These are phyloP conservation scores for Drosophila nr. perissopoda DNA, from an alignment of 2,888 invertebrate genomes.

Conservation along the genomic window DNA sequence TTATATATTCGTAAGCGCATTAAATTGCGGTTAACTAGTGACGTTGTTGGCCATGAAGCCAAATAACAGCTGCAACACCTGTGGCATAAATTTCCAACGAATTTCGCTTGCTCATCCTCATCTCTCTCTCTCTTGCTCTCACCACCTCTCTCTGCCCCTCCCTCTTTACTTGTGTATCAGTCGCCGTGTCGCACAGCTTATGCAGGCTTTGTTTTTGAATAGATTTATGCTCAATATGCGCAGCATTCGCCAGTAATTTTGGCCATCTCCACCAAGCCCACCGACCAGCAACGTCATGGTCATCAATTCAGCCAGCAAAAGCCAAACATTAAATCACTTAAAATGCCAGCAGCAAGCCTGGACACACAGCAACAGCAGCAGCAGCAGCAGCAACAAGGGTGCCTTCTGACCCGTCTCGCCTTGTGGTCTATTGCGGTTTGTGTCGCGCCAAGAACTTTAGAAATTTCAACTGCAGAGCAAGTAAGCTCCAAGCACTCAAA, in stretches of 20 bases:
- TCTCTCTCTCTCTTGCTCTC: not conserved
- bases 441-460: slow-evolving; percentile 56
- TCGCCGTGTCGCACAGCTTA: slow-evolving; percentile 18
- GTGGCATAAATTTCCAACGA: slow-evolving; percentile 65
- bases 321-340: slow-evolving; percentile 80
- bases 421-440: slow-evolving; percentile 37
- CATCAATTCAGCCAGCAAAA: slow-evolving; percentile 65
- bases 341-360: slow-evolving; percentile 73
- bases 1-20: slow-evolving; percentile 48
- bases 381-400: slow-evolving; percentile 10
- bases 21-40: slow-evolving; percentile 61
- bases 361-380: slow-evolving; percentile 57
- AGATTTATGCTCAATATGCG: slow-evolving; percentile 77
- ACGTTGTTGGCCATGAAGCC: slow-evolving; percentile 14
- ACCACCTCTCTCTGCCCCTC: not conserved
- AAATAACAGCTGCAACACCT: slow-evolving; percentile 56
- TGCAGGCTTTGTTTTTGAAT: slow-evolving; percentile 50
- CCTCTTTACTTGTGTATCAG: not conserved
- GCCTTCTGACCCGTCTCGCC: slow-evolving; percentile 30
- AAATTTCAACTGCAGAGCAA: slow-evolving; percentile 39
- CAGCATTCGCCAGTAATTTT: slow-evolving; percentile 65
- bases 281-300: slow-evolving; percentile 8
- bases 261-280: slow-evolving; percentile 5
- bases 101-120: not conserved
- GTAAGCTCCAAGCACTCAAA: not conserved